phyloP scores from a whole-genome alignment of 2,888 invertebrate genomes.

The Aleiodes leptofemur region DNA sequence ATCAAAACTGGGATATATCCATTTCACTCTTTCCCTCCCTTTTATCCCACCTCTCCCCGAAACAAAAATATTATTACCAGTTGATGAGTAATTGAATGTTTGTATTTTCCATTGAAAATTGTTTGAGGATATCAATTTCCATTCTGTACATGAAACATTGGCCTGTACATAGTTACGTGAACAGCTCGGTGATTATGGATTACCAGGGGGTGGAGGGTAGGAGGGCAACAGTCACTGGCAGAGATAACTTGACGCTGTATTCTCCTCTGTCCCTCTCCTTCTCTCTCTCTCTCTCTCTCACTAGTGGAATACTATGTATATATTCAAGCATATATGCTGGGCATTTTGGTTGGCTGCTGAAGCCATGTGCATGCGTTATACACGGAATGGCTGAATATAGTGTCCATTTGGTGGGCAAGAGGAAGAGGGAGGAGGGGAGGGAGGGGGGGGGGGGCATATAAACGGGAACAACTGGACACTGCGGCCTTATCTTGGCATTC shows the following conservation, averaged over 20 bases:
- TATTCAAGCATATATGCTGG: slow-evolving; percentile 10
- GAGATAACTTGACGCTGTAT: slow-evolving; percentile 58
- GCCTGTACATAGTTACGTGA: slow-evolving; percentile 50
- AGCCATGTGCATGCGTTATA: slow-evolving; percentile 15
- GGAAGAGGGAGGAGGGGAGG: too few species aligned
- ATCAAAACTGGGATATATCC: too few species aligned
- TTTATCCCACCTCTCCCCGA: too few species aligned
- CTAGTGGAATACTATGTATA: neutral
- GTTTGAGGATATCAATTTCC: slow-evolving; percentile 57
- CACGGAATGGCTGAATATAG: slow-evolving; percentile 23
- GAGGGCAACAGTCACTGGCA: slow-evolving; percentile 59
- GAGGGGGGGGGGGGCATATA: slow-evolving; percentile 1
- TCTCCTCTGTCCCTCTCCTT: slow-evolving; percentile 9
- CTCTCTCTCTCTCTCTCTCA: slow-evolving; percentile 4
- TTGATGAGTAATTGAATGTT: slow-evolving; percentile 43
- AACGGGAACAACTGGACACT: slow-evolving; percentile 23
- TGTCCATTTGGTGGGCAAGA: slow-evolving; percentile 7
- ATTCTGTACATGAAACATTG: slow-evolving; percentile 20
- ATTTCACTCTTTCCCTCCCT: too few species aligned
- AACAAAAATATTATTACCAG: neutral
- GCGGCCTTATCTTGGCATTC: slow-evolving; percentile 17
- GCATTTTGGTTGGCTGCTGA: slow-evolving; percentile 26
- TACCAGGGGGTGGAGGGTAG: slow-evolving; percentile 52
- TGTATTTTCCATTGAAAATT: slow-evolving; percentile 38
- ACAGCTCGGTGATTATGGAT: slow-evolving; percentile 64